Base-by-base conservation (phyloP, 2,888 invertebrate species). In the Crossocerus cetratus region DNA sequence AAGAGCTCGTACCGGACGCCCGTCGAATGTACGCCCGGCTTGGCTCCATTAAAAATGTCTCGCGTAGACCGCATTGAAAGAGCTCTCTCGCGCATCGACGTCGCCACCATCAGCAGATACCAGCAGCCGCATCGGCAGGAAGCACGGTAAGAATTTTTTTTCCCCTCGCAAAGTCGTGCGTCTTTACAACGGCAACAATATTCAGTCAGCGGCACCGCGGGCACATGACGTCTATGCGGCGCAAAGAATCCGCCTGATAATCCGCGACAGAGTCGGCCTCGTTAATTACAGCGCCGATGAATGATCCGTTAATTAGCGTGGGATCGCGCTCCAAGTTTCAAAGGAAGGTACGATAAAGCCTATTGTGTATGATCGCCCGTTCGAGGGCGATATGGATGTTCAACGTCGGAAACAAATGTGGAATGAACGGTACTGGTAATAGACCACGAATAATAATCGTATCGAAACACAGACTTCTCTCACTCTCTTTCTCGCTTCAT, bases 281-380 rank as follows among this genome's bases (percentile, higher is more conserved):
- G 84, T 86, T 87, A 87, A 87, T 87, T 87, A 87, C 86, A 83
- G 81, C 77, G 72, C 73, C 83, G 83, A 86, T 86, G 87, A 88
- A 86, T 88, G 86, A 87, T 87, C 87, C 85, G 87, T 88, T 88
- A 89, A 89, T 89, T 89, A 89, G 88, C 86, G 83, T 86, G 81
- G 85, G 81, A 87, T 86, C 84, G 82, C 79, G 82, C 82, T 77
- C 74, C 74, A 78, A 79, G 74, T 84, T 86, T 86, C 83, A 88
- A 86, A 86, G 86, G 82, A 85, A 83, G 81, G 80, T 79, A 83
- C 85, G 85, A 86, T 88, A 87, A 86, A 87, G 87, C 81, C 85
- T 82, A 86, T 86, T 86, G 86, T 86, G 83, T 82, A 75, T 83
- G 84, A 87, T 85, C 83, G 84, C 79, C 85, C 84, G 79, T 85